A percentile compares a stretch with the other conserved stretches of the same genome.
phyloP scores from a whole-genome alignment of 2,888 invertebrate genomes.

The Dendrolimus houi region DNA sequence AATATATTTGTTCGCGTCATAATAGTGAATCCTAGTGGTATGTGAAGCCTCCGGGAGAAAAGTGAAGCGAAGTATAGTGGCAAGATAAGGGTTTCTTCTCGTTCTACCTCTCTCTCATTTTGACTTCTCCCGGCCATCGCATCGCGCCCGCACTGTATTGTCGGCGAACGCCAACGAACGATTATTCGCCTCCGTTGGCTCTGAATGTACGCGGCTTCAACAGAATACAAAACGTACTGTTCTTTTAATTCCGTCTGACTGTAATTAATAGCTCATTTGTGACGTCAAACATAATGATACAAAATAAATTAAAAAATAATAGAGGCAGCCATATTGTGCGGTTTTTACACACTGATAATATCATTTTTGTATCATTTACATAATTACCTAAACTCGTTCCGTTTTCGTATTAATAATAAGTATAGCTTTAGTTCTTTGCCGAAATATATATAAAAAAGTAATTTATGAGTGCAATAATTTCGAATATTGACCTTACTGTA shows the following conservation, averaged over 20 bases:
- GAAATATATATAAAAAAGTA: slow-evolving; percentile 11
- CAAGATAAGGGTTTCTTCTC: too few relatives aligned
- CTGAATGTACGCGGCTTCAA: too few relatives aligned
- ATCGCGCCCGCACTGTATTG: too few relatives aligned
- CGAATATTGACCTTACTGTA: not conserved
- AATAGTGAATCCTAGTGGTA: too few relatives aligned
- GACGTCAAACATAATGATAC: slow-evolving; percentile 28
- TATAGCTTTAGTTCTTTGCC: slow-evolving; percentile 21
- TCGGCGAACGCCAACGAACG: too few relatives aligned
- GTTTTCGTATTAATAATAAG: slow-evolving; percentile 11
- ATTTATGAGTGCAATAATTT: slow-evolving; percentile 20
- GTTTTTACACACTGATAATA: slow-evolving; percentile 21
- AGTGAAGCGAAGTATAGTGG: too few relatives aligned
- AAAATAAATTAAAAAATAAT: slow-evolving; percentile 29
- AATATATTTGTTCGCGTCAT: too few relatives aligned
- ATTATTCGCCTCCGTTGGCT: too few relatives aligned
- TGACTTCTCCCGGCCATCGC: too few relatives aligned
- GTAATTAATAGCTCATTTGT: slow-evolving; percentile 51
- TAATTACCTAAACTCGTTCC: slow-evolving; percentile 14
- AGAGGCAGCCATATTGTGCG: slow-evolving; percentile 17
- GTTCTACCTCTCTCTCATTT: too few relatives aligned
- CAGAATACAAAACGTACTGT: not conserved
- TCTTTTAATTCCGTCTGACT: not conserved
- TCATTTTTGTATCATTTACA: slow-evolving; percentile 23
- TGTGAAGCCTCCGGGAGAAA: too few relatives aligned